These are phyloP conservation scores for Nemapogon koenigi DNA, from an alignment of 2,888 invertebrate species.

Conservation along the genomic window DNA sequence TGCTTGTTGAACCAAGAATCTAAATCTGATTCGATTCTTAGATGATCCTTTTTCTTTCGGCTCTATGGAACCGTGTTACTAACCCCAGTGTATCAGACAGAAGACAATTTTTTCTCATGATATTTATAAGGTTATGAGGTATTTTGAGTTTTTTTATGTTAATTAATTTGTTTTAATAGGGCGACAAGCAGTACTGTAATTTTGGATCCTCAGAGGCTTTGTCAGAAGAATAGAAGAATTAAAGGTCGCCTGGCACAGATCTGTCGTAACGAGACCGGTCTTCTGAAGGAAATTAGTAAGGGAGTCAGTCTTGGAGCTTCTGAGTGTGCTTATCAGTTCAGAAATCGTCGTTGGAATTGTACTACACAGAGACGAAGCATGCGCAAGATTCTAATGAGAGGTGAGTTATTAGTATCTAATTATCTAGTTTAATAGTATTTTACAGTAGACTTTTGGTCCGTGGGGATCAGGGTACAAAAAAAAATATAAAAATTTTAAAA, in stretches of 20 bases:
- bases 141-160: too few species aligned
- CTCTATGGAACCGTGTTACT: too few species aligned
- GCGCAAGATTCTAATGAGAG: constrained; percentile 84
- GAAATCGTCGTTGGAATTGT: constrained; percentile 88
- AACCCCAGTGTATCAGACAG: too few species aligned
- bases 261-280: constrained; percentile 79
- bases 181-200: constrained; percentile 85
- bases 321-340: constrained; percentile 89
- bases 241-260: constrained; percentile 80
- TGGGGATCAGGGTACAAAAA: too few species aligned
- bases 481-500: too few species aligned
- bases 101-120: too few species aligned
- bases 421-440: too few species aligned
- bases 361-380: constrained; percentile 81
- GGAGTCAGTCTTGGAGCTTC: constrained; percentile 84
- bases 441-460: too few species aligned
- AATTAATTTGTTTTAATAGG: constrained; percentile 56
- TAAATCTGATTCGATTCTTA: too few species aligned
- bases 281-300: constrained; percentile 81
- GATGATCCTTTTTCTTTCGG: too few species aligned
- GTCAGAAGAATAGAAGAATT: constrained; percentile 82
- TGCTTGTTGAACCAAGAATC: too few species aligned
- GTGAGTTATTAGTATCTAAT: constrained; percentile 63
- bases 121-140: too few species aligned
- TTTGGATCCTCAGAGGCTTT: constrained; percentile 87